Base-by-base conservation (phyloP, 2,797 vertebrate genomes). In the Mormyrops boulengeri region DNA sequence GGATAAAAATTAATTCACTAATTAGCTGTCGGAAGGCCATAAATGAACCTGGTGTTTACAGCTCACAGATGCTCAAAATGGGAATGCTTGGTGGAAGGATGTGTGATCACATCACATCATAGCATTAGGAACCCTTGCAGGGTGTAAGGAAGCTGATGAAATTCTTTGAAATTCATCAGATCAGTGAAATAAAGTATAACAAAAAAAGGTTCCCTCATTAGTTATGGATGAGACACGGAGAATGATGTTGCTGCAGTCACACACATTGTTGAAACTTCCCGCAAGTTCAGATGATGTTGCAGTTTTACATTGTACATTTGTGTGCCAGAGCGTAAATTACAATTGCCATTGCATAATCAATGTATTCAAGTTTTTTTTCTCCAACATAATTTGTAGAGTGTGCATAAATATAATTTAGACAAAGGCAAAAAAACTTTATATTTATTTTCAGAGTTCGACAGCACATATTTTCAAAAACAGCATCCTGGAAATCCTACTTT, bases 61-160 rank as follows among this genome's bases (percentile, higher is more conserved):
- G 57, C 55, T 44, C n/a, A 0, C 38, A 47, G 57, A 19, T 69
- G 55, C 17, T 44, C 55, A 47, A 22, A 44, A 47, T 62, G 87
- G 57, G 44, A 62, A 49, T 49, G 19, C 41, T 47, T 66, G 53
- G 17, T 47, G 49, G 57, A 88, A 88, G 85, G n/a, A 62, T 34
- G 87, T 52, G 17, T 22, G 55, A 66, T 88, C 87, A 41, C 57
- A 34, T 53, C 52, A 41, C 55, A 88, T 88, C 44, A 66, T 22
- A 38, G 38, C 52, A 22, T 49, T 19, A 41, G 26, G 49, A 62
- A 34, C 38, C 55, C 41, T 66, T 69, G 55, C 57, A 47, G 57
- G 60, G 55, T 88, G 57, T 66, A 88, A 88, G 55, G 41, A 41
- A 88, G 87, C 57, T 88, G 87, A 88, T 88, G 87, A 66, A 88